phyloP scores from a whole-genome alignment of 2,888 invertebrate species.

The Drosophila mercatorum region DNA sequence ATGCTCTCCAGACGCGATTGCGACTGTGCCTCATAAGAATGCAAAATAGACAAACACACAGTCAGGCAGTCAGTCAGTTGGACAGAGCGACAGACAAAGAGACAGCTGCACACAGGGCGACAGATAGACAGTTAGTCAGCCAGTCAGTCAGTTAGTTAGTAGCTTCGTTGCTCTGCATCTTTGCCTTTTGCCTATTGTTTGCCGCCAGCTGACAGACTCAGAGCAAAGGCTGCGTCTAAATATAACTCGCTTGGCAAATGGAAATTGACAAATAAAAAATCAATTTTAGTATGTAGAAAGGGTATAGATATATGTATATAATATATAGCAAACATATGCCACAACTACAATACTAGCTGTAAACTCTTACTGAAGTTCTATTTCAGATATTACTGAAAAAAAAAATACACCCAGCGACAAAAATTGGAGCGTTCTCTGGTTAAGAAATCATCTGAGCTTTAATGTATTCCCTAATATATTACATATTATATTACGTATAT shows the following conservation, averaged over 20 bases:
- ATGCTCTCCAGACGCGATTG: constrained; percentile 43
- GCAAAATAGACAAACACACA: constrained; percentile 49
- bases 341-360: no score
- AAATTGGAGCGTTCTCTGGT: no score
- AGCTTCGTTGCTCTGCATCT: constrained; percentile 3
- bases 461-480: no score
- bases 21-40: constrained; percentile 46
- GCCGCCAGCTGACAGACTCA: background rate
- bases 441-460: no score
- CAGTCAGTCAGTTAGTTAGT: constrained; percentile 25
- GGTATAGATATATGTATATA: background rate
- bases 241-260: background rate
- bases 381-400: no score
- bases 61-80: constrained; percentile 6
- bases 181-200: constrained; percentile 21
- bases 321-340: no score
- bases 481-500: no score
- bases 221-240: background rate
- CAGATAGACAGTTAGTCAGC: constrained; percentile 26
- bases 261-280: constrained; percentile 1
- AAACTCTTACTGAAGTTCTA: no score
- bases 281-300: background rate
- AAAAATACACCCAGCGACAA: no score
- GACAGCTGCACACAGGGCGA: constrained; percentile 14
- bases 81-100: constrained; percentile 23